Percentiles rank a stretch among this genome's conserved stretches.
phyloP scores from a whole-genome alignment of 2,797 vertebrate species.

The Etheostoma nigrum region DNA sequence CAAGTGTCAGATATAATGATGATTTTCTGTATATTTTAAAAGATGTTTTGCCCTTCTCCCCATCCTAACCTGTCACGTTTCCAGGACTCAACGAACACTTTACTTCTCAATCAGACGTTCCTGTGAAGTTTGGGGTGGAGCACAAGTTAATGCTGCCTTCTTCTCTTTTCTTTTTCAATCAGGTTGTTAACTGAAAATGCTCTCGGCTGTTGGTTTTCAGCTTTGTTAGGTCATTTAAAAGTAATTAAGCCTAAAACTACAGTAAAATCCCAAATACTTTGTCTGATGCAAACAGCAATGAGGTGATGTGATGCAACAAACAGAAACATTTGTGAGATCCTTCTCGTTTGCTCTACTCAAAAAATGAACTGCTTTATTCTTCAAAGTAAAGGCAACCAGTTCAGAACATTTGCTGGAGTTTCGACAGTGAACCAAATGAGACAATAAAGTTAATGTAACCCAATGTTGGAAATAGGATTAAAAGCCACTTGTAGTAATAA shows the following conservation, averaged over 20 bases:
- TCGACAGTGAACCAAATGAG: background rate
- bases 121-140: background rate
- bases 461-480: conserved; percentile 12
- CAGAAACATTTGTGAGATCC: conserved; percentile 42
- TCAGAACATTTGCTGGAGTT: conserved; percentile 14
- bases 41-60: background rate
- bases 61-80: background rate
- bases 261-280: conserved; percentile 43
- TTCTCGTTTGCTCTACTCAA: conserved; percentile 17
- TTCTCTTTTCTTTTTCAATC: background rate
- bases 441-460: conserved; percentile 17
- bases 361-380: conserved; percentile 22
- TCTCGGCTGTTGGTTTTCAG: conserved; percentile 22
- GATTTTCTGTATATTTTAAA: background rate
- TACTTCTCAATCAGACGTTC: background rate
- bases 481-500: conserved; percentile 22
- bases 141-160: background rate
- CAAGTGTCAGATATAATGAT: background rate
- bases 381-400: conserved; percentile 7
- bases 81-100: background rate
- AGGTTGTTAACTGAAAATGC: conserved; percentile 1
- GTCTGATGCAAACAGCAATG: conserved; percentile 50
- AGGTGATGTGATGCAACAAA: conserved; percentile 60
- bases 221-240: conserved; percentile 41
- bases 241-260: conserved; percentile 4